Percentiles rank a stretch among this genome's conserved stretches.
Evolutionary conservation across 2,888 invertebrate genomes (phyloP).

Genomic region (Agrochola circellaris): DNA sequence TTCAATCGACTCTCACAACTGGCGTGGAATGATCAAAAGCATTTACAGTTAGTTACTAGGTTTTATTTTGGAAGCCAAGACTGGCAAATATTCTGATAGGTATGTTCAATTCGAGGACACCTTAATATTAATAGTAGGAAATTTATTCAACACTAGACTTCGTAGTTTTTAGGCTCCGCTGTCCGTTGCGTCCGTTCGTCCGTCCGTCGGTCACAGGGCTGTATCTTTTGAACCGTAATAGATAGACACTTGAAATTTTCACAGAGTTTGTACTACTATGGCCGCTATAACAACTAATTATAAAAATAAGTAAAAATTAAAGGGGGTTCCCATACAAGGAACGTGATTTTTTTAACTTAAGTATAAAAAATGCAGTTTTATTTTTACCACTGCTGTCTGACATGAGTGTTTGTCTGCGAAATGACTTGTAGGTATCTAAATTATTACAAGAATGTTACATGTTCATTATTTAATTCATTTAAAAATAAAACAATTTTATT

Average conservation of each 20-base stretch:
- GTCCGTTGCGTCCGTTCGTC: too few species aligned
- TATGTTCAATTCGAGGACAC: background rate
- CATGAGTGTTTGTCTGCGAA: background rate
- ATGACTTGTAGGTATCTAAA: background rate
- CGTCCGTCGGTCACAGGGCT: too few species aligned
- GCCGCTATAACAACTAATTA: too few species aligned
- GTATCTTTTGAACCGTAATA: too few species aligned
- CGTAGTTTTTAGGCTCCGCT: background rate
- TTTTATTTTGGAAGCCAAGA: constrained; percentile 16
- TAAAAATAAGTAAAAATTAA: too few species aligned
- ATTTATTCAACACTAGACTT: background rate
- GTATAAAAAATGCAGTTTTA: too few species aligned
- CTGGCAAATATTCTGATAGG: background rate
- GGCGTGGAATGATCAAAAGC: constrained; percentile 25
- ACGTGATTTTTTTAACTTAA: too few species aligned
- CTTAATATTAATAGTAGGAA: background rate
- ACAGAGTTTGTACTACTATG: too few species aligned
- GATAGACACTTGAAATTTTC: too few species aligned
- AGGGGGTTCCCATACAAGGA: too few species aligned
- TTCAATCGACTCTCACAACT: constrained; percentile 25
- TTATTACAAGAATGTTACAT: background rate
- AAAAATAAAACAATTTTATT: background rate
- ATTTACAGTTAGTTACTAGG: background rate
- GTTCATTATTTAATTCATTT: background rate
- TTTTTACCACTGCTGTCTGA: background rate